Conservation (phyloP, 2,113 vertebrate species). For the Protobothrops mucrosquamatus region DNA sequence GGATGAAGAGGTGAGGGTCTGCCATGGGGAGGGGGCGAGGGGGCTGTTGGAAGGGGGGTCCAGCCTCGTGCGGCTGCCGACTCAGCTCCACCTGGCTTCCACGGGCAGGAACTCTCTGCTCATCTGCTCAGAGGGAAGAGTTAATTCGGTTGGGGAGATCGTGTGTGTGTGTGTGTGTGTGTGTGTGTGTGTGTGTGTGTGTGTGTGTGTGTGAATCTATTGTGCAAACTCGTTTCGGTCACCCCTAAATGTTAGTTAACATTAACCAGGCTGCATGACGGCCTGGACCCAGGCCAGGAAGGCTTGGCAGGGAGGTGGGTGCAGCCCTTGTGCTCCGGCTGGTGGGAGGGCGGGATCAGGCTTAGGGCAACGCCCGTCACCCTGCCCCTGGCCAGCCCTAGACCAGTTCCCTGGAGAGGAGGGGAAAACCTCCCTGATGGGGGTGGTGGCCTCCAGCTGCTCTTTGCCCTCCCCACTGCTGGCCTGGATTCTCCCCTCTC, state of each 20-base stretch:
- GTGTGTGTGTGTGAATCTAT: no score
- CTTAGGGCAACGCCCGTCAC: accelerated
- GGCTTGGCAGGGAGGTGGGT: background rate
- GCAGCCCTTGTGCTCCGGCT: background rate
- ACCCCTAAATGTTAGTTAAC: background rate
- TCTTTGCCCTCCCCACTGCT: background rate
- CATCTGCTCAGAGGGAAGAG: background rate
- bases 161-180: no score
- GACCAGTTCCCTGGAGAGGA: background rate
- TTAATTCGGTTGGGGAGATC: background rate
- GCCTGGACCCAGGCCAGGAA: no score
- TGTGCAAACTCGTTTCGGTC: background rate
- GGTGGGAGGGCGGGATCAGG: background rate
- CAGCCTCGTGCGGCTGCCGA: background rate
- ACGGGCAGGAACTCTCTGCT: no score
- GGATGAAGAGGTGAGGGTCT: conserved; percentile 72
- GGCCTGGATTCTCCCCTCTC: background rate
- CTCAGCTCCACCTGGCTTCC: background rate
- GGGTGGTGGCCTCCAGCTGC: background rate
- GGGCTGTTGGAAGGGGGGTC: background rate
- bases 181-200: no score
- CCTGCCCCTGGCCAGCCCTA: background rate
- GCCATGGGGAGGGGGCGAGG: background rate
- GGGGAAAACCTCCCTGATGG: background rate
- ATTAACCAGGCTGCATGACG: background rate